Evolutionary conservation across 1,140 invertebrate species (phyloP), one percentile per base, ranked within the genome.

Genomic region (Matsumurasca onukii): DNA sequence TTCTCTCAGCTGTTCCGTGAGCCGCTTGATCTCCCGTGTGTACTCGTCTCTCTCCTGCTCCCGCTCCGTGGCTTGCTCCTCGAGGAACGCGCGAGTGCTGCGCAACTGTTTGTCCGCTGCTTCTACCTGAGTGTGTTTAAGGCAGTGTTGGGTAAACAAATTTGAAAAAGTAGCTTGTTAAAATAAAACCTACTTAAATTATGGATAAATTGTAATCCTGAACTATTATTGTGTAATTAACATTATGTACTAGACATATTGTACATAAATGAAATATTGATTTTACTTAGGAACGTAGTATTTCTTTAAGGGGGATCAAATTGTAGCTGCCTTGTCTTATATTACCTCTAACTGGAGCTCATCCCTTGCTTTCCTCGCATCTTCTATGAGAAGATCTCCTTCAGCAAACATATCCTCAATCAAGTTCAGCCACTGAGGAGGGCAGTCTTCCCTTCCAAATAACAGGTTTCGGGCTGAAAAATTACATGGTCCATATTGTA

Each of bases 11-110:
- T 87, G 84, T 25, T 85, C 84, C 71, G 86, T 83, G 12, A 91
- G 77, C 5, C 78, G 76, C 31, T 82, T 78, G 17, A 90, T 85
- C 72, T 87, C 82, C 70, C 81, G 83, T 59, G 85, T 83, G 69
- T 87, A 89, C 72, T 93, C 91, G 77, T 93, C 91, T 25, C 91
- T 82, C 79, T 93, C 91, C 64, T 81, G 80, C 80, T 93, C 91
- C 31, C 91, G 82, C 76, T 93, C 91, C 34, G 78, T 79, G 25
- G 91, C 89, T 78, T 92, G 91, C 75, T 92, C 90, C 74, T 93
- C 91, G 68, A 92, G 81, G 80, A 93, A 93, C 76, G 85, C 83
- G 0, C 87, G 81, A 1, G 88, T 91, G 17, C 85, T 83, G 73
- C 85, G 84, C 48, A 92, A 81, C 80, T 92, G 89, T 69, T 91